phyloP scores from a whole-genome alignment of 2,888 invertebrate genomes.

The Dendrolimus pini region DNA sequence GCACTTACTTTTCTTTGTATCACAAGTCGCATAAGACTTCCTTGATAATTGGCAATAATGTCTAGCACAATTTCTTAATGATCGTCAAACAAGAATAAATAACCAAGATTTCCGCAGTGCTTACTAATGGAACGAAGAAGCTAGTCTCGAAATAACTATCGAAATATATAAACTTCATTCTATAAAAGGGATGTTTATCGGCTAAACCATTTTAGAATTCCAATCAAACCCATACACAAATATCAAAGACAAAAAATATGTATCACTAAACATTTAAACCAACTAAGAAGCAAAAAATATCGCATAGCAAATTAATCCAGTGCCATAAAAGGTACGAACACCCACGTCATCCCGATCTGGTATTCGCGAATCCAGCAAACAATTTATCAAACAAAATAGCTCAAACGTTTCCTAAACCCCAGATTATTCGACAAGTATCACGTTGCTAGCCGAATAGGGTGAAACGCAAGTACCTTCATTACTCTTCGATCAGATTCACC shows the following conservation, averaged over 20 bases:
- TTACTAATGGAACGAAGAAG: background rate
- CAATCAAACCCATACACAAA: constrained; percentile 17
- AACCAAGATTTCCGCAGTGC: constrained; percentile 1
- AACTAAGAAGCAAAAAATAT: constrained; percentile 26
- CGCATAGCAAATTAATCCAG: constrained; percentile 58
- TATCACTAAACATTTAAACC: constrained; percentile 23
- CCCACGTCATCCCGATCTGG: constrained; percentile 62
- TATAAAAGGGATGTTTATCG: constrained; percentile 15
- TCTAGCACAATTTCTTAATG: constrained; percentile 18
- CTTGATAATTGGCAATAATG: constrained; percentile 24
- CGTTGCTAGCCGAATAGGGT: too few species aligned
- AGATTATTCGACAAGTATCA: background rate
- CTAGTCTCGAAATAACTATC: background rate
- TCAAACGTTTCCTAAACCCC: constrained; percentile 61
- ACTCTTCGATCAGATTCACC: background rate
- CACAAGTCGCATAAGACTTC: constrained; percentile 1
- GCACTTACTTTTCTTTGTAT: constrained; percentile 8
- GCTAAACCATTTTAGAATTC: constrained; percentile 16
- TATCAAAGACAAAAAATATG: constrained; percentile 22
- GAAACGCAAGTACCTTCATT: background rate
- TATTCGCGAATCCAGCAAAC: constrained; percentile 52
- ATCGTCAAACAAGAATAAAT: constrained; percentile 9
- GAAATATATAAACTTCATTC: background rate
- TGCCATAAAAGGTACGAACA: constrained; percentile 53
- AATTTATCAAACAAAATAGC: constrained; percentile 62